A percentile compares a stretch with the other conserved stretches of the same genome.
phyloP scores from a whole-genome alignment of 2,113 vertebrate species.

The Cinclus mexicanus region DNA sequence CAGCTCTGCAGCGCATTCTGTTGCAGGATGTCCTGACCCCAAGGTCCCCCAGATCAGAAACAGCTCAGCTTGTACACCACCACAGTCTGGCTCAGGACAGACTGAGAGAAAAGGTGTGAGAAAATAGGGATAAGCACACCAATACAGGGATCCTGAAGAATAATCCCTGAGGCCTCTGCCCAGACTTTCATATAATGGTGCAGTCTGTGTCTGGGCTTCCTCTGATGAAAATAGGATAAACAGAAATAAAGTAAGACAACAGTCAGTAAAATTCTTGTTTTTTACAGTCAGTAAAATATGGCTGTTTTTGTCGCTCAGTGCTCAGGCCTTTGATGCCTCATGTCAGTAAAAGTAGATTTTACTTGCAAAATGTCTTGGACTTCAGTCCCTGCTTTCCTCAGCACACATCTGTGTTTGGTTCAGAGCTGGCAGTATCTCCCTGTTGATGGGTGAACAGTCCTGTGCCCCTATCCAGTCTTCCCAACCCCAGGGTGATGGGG shows the following conservation, averaged over 20 bases:
- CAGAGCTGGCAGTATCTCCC: background rate
- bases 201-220: background rate
- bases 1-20: background rate
- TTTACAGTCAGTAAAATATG: background rate
- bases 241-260: background rate
- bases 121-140: background rate
- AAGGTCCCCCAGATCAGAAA: background rate
- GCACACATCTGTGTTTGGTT: background rate
- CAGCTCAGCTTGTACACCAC: background rate
- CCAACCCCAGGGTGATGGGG: background rate
- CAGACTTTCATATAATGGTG: background rate
- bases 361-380: background rate
- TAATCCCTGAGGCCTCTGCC: background rate
- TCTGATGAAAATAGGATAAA: background rate
- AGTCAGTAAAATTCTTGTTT: background rate
- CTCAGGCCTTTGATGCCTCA: background rate
- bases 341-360: background rate
- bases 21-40: background rate
- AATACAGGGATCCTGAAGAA: background rate
- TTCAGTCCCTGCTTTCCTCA: background rate
- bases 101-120: background rate
- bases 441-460: background rate
- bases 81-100: background rate
- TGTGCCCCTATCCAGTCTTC: background rate
- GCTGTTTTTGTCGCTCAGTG: background rate